Percentiles rank a stretch among this genome's conserved stretches.
These are phyloP conservation scores for Rhynchonycteris naso DNA, from an alignment of 2,797 vertebrate genomes.

Conservation along the genomic window DNA sequence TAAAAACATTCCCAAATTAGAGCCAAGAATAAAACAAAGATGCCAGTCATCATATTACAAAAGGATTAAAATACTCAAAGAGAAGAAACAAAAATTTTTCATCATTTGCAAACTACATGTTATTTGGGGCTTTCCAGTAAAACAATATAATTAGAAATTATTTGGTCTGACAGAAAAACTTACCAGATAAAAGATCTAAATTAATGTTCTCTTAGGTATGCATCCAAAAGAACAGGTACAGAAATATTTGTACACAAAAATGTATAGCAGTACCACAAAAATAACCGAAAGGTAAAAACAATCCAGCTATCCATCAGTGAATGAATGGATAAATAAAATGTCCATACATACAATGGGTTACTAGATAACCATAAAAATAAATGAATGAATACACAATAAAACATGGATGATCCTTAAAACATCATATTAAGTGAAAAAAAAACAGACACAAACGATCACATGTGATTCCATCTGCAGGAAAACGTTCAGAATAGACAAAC, in stretches of 20 bases:
- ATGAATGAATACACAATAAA: not conserved
- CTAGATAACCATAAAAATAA: not conserved
- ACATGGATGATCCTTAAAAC: not conserved
- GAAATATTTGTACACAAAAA: not conserved
- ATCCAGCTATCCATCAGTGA: not conserved
- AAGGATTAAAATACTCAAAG: not conserved
- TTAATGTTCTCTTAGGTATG: not conserved
- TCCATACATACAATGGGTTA: not conserved
- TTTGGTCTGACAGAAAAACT: slow-evolving; percentile 1
- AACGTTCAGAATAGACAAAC: not conserved
- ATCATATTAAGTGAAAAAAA: not conserved
- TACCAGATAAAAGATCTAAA: slow-evolving; percentile 35
- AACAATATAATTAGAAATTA: slow-evolving; percentile 7
- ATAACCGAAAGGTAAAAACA: not conserved
- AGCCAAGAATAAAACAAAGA: slow-evolving; percentile 32
- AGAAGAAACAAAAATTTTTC: slow-evolving; percentile 11
- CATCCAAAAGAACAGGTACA: not conserved
- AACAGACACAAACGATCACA: not conserved
- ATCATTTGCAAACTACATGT: slow-evolving; percentile 5
- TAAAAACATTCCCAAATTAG: slow-evolving; percentile 8
- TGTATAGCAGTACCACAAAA: not conserved
- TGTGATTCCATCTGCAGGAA: not conserved
- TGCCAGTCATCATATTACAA: not conserved
- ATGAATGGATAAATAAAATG: not conserved
- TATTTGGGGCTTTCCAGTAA: slow-evolving; percentile 32